phyloP scores from a whole-genome alignment of 2,797 vertebrate genomes.

The Notolepis coatsorum region DNA sequence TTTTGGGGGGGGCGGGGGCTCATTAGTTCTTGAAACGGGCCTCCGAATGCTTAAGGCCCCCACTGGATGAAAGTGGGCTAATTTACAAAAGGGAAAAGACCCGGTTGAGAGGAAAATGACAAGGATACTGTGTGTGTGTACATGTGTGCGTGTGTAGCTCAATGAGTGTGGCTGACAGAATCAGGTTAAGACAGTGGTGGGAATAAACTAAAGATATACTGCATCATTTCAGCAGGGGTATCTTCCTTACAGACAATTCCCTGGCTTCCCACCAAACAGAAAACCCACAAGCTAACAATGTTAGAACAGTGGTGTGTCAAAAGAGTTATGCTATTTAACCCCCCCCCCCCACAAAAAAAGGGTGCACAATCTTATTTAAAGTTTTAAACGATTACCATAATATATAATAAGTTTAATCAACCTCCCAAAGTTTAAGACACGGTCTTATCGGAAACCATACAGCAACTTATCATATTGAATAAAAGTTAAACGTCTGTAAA shows the following conservation, averaged over 20 bases:
- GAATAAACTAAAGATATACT: conserved; percentile 66
- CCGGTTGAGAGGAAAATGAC: conserved; percentile 53
- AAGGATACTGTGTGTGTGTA: conserved; percentile 43
- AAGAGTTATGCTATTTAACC: conserved; percentile 37
- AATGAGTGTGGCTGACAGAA: conserved; percentile 71
- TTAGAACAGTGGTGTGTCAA: conserved; percentile 31
- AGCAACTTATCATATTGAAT: conserved; percentile 7
- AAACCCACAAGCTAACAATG: conserved; percentile 51
- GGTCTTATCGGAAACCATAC: conserved; percentile 42
- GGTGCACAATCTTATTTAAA: conserved; percentile 5
- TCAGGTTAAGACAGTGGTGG: conserved; percentile 66
- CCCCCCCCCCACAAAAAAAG: not conserved
- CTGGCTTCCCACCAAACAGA: conserved; percentile 42
- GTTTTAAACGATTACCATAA: conserved; percentile 9
- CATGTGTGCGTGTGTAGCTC: conserved; percentile 24
- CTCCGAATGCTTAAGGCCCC: too few species aligned
- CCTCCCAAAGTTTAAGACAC: conserved; percentile 26
- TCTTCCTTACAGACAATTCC: conserved; percentile 46
- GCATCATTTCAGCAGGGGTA: conserved; percentile 57
- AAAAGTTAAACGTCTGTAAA: conserved; percentile 44
- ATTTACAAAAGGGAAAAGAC: conserved; percentile 48
- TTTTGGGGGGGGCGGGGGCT: too few species aligned
- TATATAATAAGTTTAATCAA: conserved; percentile 38
- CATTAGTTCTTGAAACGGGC: too few species aligned
- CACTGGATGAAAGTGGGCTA: conserved; percentile 36